Evolutionary conservation across 1,140 invertebrate species (phyloP).

Genomic region (Chironomus striatipennis): DNA sequence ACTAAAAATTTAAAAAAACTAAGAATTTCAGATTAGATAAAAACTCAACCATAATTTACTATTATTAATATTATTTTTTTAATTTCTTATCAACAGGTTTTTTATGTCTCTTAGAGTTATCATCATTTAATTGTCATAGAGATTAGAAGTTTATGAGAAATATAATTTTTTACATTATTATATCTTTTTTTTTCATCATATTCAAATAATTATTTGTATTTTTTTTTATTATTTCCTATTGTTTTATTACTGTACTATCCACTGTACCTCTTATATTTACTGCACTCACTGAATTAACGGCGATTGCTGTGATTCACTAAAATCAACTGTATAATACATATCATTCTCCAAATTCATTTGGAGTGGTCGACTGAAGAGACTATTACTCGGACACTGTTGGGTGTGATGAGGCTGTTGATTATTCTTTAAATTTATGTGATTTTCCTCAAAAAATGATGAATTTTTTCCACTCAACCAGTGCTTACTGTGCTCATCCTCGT

Average conservation of each 20-base stretch:
- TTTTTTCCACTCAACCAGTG: conserved; percentile 40
- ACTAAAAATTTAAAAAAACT: background rate
- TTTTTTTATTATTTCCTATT: background rate
- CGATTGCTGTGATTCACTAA: conserved; percentile 60
- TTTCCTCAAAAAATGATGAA: conserved; percentile 4
- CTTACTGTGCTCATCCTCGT: conserved; percentile 32
- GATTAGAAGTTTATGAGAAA: background rate
- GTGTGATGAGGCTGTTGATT: conserved; percentile 31
- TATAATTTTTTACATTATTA: conserved; percentile 1
- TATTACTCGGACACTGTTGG: conserved; percentile 32
- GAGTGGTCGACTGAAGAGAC: conserved; percentile 41
- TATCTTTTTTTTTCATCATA: background rate
- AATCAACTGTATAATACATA: conserved; percentile 63
- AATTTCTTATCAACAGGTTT: background rate
- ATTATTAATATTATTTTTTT: background rate
- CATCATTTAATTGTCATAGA: conserved; percentile 5
- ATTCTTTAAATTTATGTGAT: conserved; percentile 25
- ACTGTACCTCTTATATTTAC: too few species aligned
- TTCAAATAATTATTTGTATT: conserved; percentile 1
- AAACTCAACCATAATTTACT: too few species aligned
- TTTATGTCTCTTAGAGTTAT: background rate
- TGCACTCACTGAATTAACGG: conserved; percentile 54
- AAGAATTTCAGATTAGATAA: too few species aligned
- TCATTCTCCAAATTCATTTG: conserved; percentile 50
- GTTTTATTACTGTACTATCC: too few species aligned